These are phyloP conservation scores for Sylvicola fuscatus DNA, from an alignment of 2,888 invertebrate genomes.

Conservation along the genomic window DNA sequence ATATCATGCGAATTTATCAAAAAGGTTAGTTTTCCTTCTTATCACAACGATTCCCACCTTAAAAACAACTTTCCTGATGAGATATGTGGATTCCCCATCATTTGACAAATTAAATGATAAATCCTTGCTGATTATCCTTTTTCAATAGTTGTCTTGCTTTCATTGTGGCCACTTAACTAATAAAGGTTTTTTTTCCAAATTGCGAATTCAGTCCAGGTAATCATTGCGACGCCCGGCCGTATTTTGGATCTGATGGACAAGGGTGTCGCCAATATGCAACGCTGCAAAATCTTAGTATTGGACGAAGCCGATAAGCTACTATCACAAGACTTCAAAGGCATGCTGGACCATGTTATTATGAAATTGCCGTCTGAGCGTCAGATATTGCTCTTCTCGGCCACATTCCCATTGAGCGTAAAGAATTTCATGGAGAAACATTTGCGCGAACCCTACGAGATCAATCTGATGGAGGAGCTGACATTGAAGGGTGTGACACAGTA, in stretches of 20 bases:
- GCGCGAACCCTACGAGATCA: slow-evolving; percentile 96
- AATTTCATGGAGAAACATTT: slow-evolving; percentile 98
- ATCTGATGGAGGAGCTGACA: slow-evolving; percentile 98
- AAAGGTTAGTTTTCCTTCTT: slow-evolving; percentile 55
- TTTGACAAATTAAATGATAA: slow-evolving; percentile 10
- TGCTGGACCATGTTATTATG: slow-evolving; percentile 90
- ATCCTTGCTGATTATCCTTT: slow-evolving; percentile 7
- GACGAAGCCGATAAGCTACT: slow-evolving; percentile 99
- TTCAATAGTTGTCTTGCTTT: slow-evolving; percentile 33
- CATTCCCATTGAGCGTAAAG: slow-evolving; percentile 96
- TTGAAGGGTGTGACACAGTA: slow-evolving; percentile 99
- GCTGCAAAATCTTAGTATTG: slow-evolving; percentile 90
- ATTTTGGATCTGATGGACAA: slow-evolving; percentile 99
- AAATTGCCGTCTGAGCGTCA: slow-evolving; percentile 89
- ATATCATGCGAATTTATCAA: slow-evolving; percentile 98
- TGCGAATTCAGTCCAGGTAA: slow-evolving; percentile 80
- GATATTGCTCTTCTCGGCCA: slow-evolving; percentile 95
- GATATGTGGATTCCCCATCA: slow-evolving; percentile 10
- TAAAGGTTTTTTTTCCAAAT: slow-evolving; percentile 7
- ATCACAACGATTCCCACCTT: too few relatives aligned
- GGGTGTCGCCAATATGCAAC: slow-evolving; percentile 79
- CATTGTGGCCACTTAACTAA: neutral
- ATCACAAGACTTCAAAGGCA: slow-evolving; percentile 97
- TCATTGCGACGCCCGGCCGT: slow-evolving; percentile 97
- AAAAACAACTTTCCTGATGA: slow-evolving; percentile 6